Evolutionary conservation across 2,888 invertebrate species (phyloP).

Genomic region (Metellina segmentata): DNA sequence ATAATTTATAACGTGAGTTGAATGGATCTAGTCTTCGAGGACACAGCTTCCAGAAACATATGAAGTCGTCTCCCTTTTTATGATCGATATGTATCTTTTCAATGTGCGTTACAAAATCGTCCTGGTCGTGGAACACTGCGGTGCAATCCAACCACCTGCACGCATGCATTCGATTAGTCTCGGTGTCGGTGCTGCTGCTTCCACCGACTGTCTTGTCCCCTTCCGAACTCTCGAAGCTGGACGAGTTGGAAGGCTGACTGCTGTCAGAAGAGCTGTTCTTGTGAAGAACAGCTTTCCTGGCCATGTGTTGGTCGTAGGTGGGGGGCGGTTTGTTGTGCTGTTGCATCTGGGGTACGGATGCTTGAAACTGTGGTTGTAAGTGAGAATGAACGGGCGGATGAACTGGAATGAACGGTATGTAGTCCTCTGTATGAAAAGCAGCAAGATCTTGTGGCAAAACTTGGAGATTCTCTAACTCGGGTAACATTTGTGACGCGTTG

Average conservation of each 20-base stretch:
- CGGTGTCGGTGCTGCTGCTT: constrained; percentile 72
- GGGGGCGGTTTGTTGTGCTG: constrained; percentile 73
- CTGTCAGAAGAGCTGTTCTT: constrained; percentile 71
- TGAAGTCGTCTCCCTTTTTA: constrained; percentile 87
- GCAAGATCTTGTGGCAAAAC: constrained; percentile 66
- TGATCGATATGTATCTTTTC: constrained; percentile 87
- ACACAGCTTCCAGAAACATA: constrained; percentile 97
- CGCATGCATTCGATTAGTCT: constrained; percentile 57
- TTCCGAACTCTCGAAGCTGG: constrained; percentile 76
- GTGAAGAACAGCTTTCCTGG: constrained; percentile 65
- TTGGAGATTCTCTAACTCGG: constrained; percentile 68
- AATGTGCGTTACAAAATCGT: constrained; percentile 86
- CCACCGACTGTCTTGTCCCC: constrained; percentile 66
- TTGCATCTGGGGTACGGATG: not conserved
- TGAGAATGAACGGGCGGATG: constrained; percentile 66
- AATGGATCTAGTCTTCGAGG: constrained; percentile 93
- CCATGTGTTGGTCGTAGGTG: constrained; percentile 77
- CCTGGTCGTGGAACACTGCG: constrained; percentile 70
- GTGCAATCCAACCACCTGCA: constrained; percentile 76
- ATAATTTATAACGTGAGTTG: constrained; percentile 97
- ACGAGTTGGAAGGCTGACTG: constrained; percentile 74
- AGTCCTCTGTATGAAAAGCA: constrained; percentile 60
- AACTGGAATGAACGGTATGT: constrained; percentile 40
- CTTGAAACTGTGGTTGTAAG: constrained; percentile 12
- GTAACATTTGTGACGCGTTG: constrained; percentile 30